phyloP scores from a whole-genome alignment of 2,797 vertebrate species.

The Aselliscus stoliczkanus region DNA sequence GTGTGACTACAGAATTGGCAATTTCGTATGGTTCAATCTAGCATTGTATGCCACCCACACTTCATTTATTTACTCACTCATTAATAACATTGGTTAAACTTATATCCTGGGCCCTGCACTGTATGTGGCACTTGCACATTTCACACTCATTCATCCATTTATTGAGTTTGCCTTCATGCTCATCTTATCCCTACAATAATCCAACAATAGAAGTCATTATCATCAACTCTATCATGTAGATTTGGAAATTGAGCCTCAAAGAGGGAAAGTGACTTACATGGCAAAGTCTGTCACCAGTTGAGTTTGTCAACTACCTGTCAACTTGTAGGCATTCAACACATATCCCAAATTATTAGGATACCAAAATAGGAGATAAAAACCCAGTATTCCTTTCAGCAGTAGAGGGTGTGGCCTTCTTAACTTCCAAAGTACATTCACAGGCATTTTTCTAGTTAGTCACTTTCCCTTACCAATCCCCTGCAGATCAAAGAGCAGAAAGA shows the following conservation, averaged over 20 bases:
- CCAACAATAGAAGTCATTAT: background rate
- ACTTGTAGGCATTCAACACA: background rate
- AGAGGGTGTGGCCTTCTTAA: background rate
- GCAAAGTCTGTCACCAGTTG: background rate
- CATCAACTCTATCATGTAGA: background rate
- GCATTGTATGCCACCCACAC: background rate
- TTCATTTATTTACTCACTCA: background rate
- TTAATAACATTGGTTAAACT: background rate
- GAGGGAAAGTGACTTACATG: background rate
- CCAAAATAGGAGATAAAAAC: background rate
- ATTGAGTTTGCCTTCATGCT: background rate
- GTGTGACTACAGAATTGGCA: background rate
- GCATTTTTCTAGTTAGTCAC: background rate
- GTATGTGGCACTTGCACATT: rapidly evolving
- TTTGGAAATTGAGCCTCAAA: background rate
- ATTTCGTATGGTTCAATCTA: background rate
- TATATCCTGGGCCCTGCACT: background rate
- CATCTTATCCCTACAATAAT: background rate
- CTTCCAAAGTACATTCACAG: background rate
- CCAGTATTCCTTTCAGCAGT: background rate
- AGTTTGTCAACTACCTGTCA: too few species aligned
- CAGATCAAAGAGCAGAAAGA: background rate
- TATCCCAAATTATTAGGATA: background rate
- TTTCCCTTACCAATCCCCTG: background rate
- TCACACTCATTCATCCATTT: background rate